phyloP scores from a whole-genome alignment of 1,140 invertebrate genomes.

The Catajapyx aquilonaris region DNA sequence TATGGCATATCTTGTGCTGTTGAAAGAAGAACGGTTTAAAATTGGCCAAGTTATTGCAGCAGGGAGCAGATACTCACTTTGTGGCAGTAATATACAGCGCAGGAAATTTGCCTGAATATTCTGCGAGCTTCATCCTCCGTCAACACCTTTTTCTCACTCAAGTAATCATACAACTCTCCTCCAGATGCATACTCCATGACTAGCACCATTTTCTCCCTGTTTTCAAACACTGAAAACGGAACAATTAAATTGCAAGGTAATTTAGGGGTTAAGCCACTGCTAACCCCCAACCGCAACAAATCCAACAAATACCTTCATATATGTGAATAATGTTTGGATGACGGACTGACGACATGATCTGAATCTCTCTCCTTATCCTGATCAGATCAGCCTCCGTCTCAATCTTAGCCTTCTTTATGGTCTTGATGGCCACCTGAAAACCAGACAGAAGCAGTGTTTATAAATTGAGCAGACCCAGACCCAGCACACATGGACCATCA shows the following conservation, averaged over 20 bases:
- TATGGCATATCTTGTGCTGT: conserved; percentile 85
- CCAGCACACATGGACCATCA: too few relatives aligned
- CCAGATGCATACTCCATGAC: conserved; percentile 99
- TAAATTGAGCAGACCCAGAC: too few relatives aligned
- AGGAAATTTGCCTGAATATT: conserved; percentile 93
- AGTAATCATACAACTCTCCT: conserved; percentile 95
- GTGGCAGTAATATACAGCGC: conserved; percentile 96
- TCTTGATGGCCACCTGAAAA: conserved; percentile 77
- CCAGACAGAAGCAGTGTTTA: conserved; percentile 12
- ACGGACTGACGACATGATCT: conserved; percentile 94
- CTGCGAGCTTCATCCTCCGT: conserved; percentile 78
- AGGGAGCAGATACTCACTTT: conserved; percentile 33
- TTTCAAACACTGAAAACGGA: conserved; percentile 71
- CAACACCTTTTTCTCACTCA: conserved; percentile 78
- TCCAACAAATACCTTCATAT: conserved; percentile 61
- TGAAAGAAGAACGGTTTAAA: too few relatives aligned
- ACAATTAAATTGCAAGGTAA: conserved; percentile 2
- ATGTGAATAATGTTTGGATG: conserved; percentile 99
- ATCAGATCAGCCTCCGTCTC: conserved; percentile 91
- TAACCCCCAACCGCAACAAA: too few relatives aligned
- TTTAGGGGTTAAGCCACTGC: neutral
- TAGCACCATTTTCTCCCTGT: conserved; percentile 94
- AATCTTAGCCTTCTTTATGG: conserved; percentile 97
- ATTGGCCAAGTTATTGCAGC: too few relatives aligned
- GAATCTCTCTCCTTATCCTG: conserved; percentile 86